These are phyloP conservation scores for Triplophysa dalaica DNA, from an alignment of 2,113 vertebrate genomes.

Conservation along the genomic window DNA sequence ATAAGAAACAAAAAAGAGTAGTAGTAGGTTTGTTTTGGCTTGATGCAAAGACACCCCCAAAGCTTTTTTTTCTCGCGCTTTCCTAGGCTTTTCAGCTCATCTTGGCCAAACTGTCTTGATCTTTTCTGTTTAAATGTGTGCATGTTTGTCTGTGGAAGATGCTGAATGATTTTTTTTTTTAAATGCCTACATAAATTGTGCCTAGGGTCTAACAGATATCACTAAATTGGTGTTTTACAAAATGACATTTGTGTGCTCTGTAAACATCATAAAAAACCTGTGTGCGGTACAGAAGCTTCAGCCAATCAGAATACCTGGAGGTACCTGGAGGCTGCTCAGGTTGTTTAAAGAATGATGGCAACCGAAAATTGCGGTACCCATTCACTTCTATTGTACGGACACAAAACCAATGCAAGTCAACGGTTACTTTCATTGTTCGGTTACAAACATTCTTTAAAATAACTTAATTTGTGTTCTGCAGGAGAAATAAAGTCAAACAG, in stretches of 20 bases:
- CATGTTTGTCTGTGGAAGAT: constrained; percentile 14
- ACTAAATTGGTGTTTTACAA: background rate
- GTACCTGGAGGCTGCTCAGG: no score
- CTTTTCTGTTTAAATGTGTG: constrained; percentile 15
- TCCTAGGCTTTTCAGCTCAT: background rate
- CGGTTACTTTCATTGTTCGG: no score
- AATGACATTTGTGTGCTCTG: background rate
- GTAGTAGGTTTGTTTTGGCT: constrained; percentile 24
- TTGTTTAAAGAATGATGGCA: no score
- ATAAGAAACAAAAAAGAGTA: constrained; percentile 12
- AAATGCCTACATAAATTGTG: background rate
- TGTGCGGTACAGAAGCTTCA: no score
- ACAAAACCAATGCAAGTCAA: no score
- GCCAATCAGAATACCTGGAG: no score
- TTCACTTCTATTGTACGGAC: no score
- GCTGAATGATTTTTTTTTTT: background rate
- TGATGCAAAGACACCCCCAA: constrained; percentile 1
- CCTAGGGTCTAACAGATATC: background rate
- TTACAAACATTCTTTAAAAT: no score
- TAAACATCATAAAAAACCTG: background rate
- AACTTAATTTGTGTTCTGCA: no score
- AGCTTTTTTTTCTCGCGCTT: background rate
- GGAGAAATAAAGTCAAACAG: no score
- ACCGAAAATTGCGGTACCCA: no score
- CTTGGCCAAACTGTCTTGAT: constrained; percentile 17